phyloP scores from a whole-genome alignment of 1,140 invertebrate genomes.

The Brachionus rubens region DNA sequence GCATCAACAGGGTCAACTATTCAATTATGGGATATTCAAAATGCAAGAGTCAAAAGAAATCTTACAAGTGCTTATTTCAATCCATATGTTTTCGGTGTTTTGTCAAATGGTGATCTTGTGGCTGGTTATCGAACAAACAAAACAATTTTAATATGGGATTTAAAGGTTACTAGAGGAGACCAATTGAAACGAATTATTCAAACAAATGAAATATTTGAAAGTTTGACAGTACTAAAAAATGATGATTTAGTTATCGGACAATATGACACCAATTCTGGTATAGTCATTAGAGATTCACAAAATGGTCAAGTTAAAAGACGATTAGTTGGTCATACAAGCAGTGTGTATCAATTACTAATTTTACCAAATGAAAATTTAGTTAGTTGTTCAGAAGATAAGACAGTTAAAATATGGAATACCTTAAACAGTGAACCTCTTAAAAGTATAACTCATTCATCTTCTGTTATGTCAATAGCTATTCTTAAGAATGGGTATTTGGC shows the following conservation, averaged over 20 bases:
- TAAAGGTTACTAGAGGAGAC: neutral
- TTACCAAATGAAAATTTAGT: slow-evolving; percentile 8
- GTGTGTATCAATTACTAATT: neutral
- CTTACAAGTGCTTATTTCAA: neutral
- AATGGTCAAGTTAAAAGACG: too few species aligned
- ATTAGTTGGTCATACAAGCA: too few species aligned
- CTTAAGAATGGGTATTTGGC: too few species aligned
- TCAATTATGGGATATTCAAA: too few species aligned
- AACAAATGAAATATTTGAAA: neutral
- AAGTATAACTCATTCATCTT: too few species aligned
- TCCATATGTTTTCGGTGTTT: neutral
- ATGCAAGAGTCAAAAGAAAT: neutral
- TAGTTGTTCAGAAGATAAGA: neutral
- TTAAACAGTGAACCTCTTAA: too few species aligned
- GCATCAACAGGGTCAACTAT: too few species aligned
- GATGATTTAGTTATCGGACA: neutral
- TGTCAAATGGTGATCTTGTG: neutral
- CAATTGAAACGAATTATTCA: neutral
- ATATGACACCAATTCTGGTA: neutral
- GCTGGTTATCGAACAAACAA: neutral
- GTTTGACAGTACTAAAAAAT: too few species aligned
- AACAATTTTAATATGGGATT: neutral
- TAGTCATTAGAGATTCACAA: neutral
- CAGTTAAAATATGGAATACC: too few species aligned
- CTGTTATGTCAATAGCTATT: too few species aligned